phyloP scores from a whole-genome alignment of 1,140 invertebrate species.

The Drosophila ficusphila region DNA sequence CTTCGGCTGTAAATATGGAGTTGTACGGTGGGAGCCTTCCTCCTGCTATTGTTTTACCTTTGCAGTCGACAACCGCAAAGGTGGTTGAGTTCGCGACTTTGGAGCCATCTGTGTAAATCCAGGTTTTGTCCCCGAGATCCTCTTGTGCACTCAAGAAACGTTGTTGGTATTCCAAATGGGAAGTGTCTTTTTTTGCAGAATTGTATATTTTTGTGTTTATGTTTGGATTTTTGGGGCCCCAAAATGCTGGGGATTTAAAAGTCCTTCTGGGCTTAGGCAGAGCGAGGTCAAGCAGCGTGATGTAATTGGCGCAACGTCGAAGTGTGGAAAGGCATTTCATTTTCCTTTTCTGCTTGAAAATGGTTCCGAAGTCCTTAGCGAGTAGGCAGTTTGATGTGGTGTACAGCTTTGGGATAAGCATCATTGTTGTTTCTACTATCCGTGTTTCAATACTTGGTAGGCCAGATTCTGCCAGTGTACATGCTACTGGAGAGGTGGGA shows the following conservation, averaged over 20 bases:
- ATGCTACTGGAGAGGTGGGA: constrained; percentile 2
- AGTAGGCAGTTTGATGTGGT: not conserved
- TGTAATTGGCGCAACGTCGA: not conserved
- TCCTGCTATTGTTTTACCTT: no score
- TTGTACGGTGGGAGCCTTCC: no score
- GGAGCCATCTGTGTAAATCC: no score
- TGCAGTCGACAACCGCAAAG: no score
- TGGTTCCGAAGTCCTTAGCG: not conserved
- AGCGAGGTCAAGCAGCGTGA: no score
- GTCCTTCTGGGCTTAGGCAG: not conserved
- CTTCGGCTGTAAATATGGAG: no score
- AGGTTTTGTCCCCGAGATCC: no score
- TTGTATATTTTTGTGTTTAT: not conserved
- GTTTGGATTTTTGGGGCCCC: not conserved
- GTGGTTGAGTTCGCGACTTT: no score
- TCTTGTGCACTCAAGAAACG: not conserved
- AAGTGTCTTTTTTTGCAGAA: no score
- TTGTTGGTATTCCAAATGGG: not conserved
- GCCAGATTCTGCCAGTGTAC: not conserved
- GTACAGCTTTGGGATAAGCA: not conserved
- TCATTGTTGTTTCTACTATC: not conserved
- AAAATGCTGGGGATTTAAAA: not conserved
- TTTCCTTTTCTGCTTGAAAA: not conserved
- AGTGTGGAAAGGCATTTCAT: not conserved
- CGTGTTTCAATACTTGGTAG: not conserved